A percentile compares a stretch with the other conserved stretches of the same genome.
These are phyloP conservation scores for Chalcosyrphus nemorum DNA, from an alignment of 2,888 invertebrate species.

Conservation along the genomic window DNA sequence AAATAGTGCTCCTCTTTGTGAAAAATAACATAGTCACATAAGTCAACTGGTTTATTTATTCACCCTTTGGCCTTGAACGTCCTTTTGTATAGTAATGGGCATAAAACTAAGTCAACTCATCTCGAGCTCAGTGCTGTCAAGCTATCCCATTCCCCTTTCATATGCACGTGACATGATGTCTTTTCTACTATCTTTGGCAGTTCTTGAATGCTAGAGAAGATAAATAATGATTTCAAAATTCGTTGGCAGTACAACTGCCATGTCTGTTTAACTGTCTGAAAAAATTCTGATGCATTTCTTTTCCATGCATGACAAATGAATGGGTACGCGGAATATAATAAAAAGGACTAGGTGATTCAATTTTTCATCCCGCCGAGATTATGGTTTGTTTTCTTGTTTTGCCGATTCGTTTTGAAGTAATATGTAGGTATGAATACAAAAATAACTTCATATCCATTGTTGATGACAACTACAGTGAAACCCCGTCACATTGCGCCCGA, in stretches of 20 bases:
- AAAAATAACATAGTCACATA: background rate
- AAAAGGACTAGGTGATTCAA: background rate
- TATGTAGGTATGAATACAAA: background rate
- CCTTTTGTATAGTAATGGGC: background rate
- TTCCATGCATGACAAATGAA: constrained; percentile 46
- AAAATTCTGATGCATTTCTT: constrained; percentile 33
- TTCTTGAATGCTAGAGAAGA: constrained; percentile 1
- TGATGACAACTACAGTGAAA: too few species aligned
- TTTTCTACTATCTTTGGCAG: background rate
- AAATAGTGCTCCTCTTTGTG: too few species aligned
- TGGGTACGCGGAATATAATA: constrained; percentile 15
- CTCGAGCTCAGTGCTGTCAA: background rate
- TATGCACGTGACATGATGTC: background rate
- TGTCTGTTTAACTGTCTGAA: constrained; percentile 4
- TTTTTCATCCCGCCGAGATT: background rate
- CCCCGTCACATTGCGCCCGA: too few species aligned
- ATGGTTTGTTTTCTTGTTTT: background rate
- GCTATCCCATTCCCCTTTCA: background rate
- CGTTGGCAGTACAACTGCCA: background rate
- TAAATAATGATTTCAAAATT: constrained; percentile 37
- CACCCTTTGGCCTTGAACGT: background rate
- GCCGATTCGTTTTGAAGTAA: background rate
- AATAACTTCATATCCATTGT: background rate
- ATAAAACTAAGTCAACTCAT: background rate
- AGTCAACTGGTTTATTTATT: background rate